These are phyloP conservation scores for Craterocephalus amniculus DNA, from an alignment of 2,797 vertebrate genomes.

Conservation along the genomic window DNA sequence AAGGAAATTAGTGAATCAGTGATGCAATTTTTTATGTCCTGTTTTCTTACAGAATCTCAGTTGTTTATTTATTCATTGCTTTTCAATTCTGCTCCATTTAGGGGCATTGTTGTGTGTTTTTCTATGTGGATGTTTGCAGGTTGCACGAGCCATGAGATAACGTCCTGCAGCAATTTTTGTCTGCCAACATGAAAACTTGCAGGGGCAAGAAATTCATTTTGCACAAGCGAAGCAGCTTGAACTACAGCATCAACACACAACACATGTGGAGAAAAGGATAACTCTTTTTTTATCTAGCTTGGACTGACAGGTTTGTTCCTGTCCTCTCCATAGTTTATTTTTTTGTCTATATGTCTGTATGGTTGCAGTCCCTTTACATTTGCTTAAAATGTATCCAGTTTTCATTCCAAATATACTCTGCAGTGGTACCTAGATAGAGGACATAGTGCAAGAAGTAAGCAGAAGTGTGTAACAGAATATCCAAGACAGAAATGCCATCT, in stretches of 20 bases:
- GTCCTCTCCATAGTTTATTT: background rate
- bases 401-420: too few relatives aligned
- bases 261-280: slow-evolving; percentile 5
- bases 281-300: background rate
- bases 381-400: too few relatives aligned
- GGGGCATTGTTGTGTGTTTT: background rate
- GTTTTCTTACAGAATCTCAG: background rate
- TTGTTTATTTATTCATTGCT: background rate
- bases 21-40: background rate
- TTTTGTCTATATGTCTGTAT: background rate
- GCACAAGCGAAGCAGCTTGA: background rate
- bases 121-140: background rate
- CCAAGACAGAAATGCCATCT: background rate
- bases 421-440: background rate
- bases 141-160: background rate
- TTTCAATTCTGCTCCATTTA: background rate
- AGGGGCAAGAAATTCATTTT: slow-evolving; percentile 27
- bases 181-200: slow-evolving; percentile 16
- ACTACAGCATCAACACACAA: background rate
- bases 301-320: background rate
- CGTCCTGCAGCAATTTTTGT: background rate
- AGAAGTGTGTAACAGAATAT: background rate
- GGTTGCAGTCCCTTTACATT: background rate
- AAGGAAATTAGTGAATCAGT: slow-evolving; percentile 3
- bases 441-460: background rate